These are phyloP conservation scores for Sciurus niger DNA, from an alignment of 2,113 vertebrate species.

Conservation along the genomic window DNA sequence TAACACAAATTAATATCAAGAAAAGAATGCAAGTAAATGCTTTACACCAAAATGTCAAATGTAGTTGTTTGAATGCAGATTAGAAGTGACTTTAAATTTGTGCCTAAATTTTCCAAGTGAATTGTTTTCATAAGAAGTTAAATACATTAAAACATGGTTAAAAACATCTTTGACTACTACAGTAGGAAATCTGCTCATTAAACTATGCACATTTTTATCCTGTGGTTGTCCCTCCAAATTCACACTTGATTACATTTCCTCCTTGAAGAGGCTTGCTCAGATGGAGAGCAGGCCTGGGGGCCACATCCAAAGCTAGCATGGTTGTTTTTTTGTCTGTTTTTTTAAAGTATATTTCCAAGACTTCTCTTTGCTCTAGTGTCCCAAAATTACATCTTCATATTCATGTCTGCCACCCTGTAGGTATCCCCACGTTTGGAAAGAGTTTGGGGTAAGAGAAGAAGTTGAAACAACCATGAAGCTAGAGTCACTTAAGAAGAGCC, in stretches of 20 bases:
- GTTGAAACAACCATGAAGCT: background rate
- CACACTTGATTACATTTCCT: background rate
- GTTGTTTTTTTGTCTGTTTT: too few relatives aligned
- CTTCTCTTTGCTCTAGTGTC: background rate
- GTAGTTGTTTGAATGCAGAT: background rate
- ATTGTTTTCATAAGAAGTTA: conserved; percentile 20
- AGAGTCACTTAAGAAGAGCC: background rate
- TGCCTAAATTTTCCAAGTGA: background rate
- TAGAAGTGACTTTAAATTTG: background rate
- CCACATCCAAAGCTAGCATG: background rate
- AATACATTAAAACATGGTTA: background rate
- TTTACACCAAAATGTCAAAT: background rate
- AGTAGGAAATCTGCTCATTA: background rate
- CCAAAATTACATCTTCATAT: background rate
- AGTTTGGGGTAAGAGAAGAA: background rate
- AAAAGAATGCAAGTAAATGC: background rate
- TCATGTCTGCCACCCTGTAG: background rate
- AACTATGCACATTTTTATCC: background rate
- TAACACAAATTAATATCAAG: conserved; percentile 15
- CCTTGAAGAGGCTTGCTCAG: background rate
- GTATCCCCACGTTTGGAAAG: background rate
- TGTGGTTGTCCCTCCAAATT: background rate
- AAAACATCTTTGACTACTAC: background rate
- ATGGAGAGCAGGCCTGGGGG: background rate
- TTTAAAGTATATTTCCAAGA: too few relatives aligned